These are phyloP conservation scores for Chesias legatella DNA, from an alignment of 2,888 invertebrate species.

Conservation along the genomic window DNA sequence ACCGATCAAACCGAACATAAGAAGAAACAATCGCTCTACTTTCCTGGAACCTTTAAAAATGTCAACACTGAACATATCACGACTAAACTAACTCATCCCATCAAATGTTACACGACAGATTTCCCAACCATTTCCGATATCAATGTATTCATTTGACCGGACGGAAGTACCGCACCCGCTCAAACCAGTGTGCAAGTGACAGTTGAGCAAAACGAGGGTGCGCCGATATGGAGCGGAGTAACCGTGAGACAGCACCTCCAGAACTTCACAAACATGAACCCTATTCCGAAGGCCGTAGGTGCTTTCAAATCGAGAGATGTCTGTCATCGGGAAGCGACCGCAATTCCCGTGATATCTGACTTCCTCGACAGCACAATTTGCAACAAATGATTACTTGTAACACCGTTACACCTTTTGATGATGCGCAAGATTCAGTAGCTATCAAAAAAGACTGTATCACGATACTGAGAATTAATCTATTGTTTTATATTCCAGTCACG, in stretches of 20 bases:
- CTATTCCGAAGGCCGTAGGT: constrained; percentile 6
- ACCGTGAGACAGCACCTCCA: constrained; percentile 32
- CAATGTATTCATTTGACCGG: constrained; percentile 26
- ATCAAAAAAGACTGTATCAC: no score
- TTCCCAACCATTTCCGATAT: constrained; percentile 14
- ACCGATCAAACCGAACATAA: no score
- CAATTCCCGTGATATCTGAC: constrained; percentile 6
- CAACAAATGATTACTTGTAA: constrained; percentile 3
- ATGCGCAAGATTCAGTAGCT: no score
- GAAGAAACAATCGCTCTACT: no score
- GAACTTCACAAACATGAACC: constrained; percentile 9
- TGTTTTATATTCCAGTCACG: no score
- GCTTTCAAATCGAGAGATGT: background rate
- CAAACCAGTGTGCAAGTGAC: constrained; percentile 34
- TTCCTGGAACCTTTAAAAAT: no score
- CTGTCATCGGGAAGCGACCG: constrained; percentile 9
- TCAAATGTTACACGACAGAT: background rate
- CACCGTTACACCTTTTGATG: background rate
- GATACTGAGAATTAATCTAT: no score
- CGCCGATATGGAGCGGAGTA: constrained; percentile 31
- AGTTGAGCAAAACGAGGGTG: constrained; percentile 45
- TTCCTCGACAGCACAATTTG: constrained; percentile 12
- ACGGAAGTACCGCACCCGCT: constrained; percentile 38
- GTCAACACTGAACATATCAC: no score
- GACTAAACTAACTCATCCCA: no score